phyloP scores from a whole-genome alignment of 2,888 invertebrate species.

The Brachyptera risi region DNA sequence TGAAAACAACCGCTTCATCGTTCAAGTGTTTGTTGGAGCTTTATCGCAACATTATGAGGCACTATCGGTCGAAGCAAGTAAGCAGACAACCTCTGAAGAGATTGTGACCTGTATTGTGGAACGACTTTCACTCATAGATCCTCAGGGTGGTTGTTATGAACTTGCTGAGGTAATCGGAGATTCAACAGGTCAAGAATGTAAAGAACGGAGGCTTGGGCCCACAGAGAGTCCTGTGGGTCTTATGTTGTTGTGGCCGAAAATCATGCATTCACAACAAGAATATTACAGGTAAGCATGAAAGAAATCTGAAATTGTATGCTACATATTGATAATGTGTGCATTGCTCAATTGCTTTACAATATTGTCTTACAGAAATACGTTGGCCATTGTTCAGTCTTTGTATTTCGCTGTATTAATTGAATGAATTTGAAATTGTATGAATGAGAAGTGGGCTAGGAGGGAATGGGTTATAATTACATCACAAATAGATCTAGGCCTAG shows the following conservation, averaged over 20 bases:
- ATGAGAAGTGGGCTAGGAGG: too few species aligned
- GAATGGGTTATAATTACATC: too few species aligned
- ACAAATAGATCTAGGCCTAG: too few species aligned
- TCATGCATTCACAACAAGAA: slow-evolving; percentile 47
- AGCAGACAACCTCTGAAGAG: slow-evolving; percentile 87
- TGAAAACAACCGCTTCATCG: slow-evolving; percentile 65
- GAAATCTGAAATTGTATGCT: slow-evolving; percentile 21
- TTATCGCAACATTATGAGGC: slow-evolving; percentile 85
- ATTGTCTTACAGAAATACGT: too few species aligned
- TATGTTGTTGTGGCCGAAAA: slow-evolving; percentile 78
- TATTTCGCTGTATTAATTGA: too few species aligned
- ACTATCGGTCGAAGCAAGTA: slow-evolving; percentile 84
- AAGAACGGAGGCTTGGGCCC: slow-evolving; percentile 81
- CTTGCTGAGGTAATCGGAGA: slow-evolving; percentile 85
- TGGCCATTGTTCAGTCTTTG: too few species aligned
- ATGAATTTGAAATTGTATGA: too few species aligned
- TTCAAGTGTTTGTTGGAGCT: slow-evolving; percentile 86
- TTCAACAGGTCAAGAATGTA: slow-evolving; percentile 84
- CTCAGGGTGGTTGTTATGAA: slow-evolving; percentile 64
- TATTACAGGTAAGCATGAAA: slow-evolving; percentile 50
- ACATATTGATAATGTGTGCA: neutral
- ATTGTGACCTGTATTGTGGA: slow-evolving; percentile 86
- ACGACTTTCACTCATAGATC: slow-evolving; percentile 57
- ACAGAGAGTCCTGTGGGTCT: slow-evolving; percentile 77
- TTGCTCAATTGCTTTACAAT: too few species aligned